phyloP scores from a whole-genome alignment of 64 coral and sea anemone species.

The Actinia equina region DNA sequence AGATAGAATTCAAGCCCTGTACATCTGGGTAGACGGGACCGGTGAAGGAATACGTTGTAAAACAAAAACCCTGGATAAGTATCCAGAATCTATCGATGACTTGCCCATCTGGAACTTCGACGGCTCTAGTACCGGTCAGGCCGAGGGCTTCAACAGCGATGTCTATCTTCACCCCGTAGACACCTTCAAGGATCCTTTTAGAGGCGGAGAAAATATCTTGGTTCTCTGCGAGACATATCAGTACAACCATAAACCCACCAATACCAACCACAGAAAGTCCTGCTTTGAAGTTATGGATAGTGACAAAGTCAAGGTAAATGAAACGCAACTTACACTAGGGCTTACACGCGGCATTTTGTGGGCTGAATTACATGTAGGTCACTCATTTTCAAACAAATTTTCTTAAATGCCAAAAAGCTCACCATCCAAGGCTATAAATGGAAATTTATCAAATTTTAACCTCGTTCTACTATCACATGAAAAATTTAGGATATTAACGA shows the following conservation, averaged over 20 bases:
- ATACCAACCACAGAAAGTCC: conserved; percentile 68
- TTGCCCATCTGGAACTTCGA: conserved; percentile 97
- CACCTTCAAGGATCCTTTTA: conserved; percentile 85
- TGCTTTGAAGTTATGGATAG: conserved; percentile 72
- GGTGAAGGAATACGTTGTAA: conserved; percentile 91
- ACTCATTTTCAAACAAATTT: too few species aligned
- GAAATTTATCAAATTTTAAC: background rate
- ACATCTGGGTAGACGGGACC: conserved; percentile 91
- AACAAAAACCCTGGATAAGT: conserved; percentile 66
- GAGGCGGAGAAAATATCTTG: conserved; percentile 88
- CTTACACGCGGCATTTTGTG: too few species aligned
- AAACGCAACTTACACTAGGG: too few species aligned
- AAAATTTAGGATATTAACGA: background rate
- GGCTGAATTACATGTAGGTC: too few species aligned
- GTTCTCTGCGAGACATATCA: conserved; percentile 85
- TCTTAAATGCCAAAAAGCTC: background rate
- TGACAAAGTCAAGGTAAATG: conserved; percentile 60
- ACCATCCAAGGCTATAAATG: background rate
- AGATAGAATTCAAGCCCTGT: conserved; percentile 75
- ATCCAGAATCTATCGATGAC: conserved; percentile 32
- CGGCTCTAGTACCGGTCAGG: conserved; percentile 89
- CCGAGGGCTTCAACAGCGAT: conserved; percentile 87
- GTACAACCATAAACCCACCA: conserved; percentile 92
- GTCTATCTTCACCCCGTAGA: conserved; percentile 85
- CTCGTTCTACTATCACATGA: background rate